phyloP scores from a whole-genome alignment of 2,797 vertebrate genomes.

The Enteromius treurensis region DNA sequence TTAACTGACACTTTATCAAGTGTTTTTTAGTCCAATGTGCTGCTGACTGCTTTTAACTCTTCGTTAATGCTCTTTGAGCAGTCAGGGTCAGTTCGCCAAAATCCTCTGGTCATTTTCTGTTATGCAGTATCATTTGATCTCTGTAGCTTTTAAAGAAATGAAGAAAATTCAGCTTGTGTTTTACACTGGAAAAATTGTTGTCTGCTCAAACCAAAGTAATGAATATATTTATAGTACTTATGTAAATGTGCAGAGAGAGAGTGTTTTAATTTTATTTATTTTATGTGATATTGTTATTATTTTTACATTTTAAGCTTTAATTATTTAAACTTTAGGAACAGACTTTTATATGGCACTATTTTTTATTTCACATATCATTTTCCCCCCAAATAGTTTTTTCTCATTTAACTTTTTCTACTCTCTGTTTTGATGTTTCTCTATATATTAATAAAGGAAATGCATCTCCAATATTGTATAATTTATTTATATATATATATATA shows the following conservation, averaged over 20 bases:
- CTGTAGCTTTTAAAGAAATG: background rate
- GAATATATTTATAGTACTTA: background rate
- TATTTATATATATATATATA: too few relatives aligned
- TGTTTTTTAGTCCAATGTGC: background rate
- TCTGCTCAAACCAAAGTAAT: background rate
- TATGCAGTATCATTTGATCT: background rate
- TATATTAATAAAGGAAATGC: background rate
- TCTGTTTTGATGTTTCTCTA: background rate
- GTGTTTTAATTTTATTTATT: background rate
- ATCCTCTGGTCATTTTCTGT: background rate
- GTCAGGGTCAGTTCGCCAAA: background rate
- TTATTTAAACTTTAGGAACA: background rate
- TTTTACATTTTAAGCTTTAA: background rate
- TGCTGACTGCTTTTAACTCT: constrained; percentile 5
- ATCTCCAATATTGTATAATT: background rate
- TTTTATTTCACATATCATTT: background rate
- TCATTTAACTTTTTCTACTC: background rate
- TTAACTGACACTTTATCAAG: constrained; percentile 50
- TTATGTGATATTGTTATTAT: background rate
- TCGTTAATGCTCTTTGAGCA: constrained; percentile 37
- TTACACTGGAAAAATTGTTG: background rate
- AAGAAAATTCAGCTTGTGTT: background rate
- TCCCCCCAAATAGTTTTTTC: background rate
- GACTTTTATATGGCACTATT: background rate
- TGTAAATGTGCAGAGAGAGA: background rate